Base-by-base conservation (phyloP, 2,888 invertebrate genomes). In the Campaea margaritaria region DNA sequence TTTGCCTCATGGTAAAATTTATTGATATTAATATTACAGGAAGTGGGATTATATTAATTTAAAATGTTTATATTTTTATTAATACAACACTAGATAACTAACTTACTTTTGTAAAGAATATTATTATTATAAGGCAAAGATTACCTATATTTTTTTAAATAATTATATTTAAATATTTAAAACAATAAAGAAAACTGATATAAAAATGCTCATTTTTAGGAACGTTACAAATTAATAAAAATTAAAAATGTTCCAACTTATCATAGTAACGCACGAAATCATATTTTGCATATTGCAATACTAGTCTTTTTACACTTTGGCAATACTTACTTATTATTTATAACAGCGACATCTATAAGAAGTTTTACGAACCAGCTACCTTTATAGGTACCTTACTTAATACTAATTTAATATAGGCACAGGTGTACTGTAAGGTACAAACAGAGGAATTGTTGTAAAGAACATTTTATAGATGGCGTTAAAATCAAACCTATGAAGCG, bases 291-390 rank as follows among this genome's bases (percentile, higher is more conserved):
- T 2, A 38, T 47, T 21, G 38, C 38, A 36, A 47, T 16, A 36
- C 16, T 31, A 31, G 31, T n/a, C 7, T 36, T 31, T 31, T 31
- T 31, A 31, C 7, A 31, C 8, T 31, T 3, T 31, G 7, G 31
- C 31, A 31, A 21, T 21, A 21, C 21, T 10, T 31, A 1, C 10
- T 10, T 15, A 14, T 16, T 31, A 16, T 49, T 50, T 3, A 31
- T 0, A 42, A 43, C 0, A 55, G 38, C 42, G 55, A 27, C 55
- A 60, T 55, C 55, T 60, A 10, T 21, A 8, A 16, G 15, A 41
- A 41, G 5, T 21, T 21, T 21, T 21, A 21, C 3, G 3, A 44
- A n/a, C n/a, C 1, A 31, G 31, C 1, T 31, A 27, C 31, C 1
- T 31, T 3, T 7, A 9, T 31, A 9, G n/a, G n/a, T n/a, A n/a